A percentile compares a stretch with the other conserved stretches of the same genome.
These are phyloP conservation scores for Ceyx melanurus DNA, from an alignment of 2,113 vertebrate genomes.

Conservation along the genomic window DNA sequence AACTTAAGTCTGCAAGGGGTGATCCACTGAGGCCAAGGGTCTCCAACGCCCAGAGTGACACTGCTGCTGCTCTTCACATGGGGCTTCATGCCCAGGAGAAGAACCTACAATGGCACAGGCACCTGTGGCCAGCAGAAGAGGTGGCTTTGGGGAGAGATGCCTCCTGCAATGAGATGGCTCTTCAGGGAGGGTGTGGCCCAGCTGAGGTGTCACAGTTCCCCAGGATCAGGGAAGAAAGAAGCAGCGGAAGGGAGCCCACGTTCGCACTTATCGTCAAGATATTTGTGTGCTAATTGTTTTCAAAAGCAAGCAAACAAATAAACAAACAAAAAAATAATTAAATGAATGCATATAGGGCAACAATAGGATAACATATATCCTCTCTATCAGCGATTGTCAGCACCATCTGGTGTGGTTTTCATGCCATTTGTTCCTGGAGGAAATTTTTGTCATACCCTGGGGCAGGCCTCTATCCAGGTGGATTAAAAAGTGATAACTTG, in stretches of 20 bases:
- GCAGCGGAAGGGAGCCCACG: not conserved
- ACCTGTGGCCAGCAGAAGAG: not conserved
- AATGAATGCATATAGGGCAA: not conserved
- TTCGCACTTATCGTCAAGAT: not conserved
- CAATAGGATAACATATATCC: not conserved
- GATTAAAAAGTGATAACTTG: not conserved
- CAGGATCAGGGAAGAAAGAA: not conserved
- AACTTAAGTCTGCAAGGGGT: not conserved
- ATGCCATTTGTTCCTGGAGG: not conserved
- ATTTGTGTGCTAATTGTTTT: not conserved
- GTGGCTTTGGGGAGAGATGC: not conserved
- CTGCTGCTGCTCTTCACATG: not conserved
- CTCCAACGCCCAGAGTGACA: not conserved
- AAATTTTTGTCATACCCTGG: not conserved
- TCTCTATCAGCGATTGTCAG: not conserved
- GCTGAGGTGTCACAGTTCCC: rapidly evolving
- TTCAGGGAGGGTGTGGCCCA: not conserved
- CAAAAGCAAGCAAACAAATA: not conserved
- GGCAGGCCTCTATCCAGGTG: not conserved
- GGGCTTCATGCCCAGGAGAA: not conserved
- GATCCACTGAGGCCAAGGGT: not conserved
- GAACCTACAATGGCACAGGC: not conserved
- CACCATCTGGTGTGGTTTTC: conserved; percentile 20
- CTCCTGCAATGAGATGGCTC: not conserved
- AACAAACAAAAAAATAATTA: not conserved